These are phyloP conservation scores for Falco naumanni DNA, from an alignment of 2,797 vertebrate species.

Conservation along the genomic window DNA sequence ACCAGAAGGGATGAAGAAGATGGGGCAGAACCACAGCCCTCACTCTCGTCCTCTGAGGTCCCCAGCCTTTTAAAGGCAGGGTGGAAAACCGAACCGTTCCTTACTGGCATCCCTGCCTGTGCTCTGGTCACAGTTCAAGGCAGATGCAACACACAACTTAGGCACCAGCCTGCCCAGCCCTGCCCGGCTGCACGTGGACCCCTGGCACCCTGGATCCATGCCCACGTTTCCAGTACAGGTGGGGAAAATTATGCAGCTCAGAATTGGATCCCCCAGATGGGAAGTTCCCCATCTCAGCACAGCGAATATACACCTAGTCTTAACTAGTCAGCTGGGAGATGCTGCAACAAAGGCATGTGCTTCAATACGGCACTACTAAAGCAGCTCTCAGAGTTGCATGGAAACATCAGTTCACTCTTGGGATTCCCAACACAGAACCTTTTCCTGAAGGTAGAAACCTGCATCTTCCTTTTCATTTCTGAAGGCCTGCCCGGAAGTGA, in stretches of 20 bases:
- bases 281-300: neutral
- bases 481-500: neutral
- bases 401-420: neutral
- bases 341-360: neutral
- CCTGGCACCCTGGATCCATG: neutral
- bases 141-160: neutral
- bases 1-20: neutral
- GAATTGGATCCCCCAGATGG: neutral
- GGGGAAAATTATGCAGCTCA: neutral
- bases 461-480: neutral
- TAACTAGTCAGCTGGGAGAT: neutral
- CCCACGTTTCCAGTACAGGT: neutral
- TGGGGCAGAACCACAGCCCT: neutral
- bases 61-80: neutral
- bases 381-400: neutral
- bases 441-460: neutral
- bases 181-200: neutral
- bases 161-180: neutral
- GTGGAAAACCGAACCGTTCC: neutral
- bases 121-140: neutral
- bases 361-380: neutral
- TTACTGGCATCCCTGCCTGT: neutral
- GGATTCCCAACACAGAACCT: neutral
- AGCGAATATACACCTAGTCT: neutral
- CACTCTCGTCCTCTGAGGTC: accelerated